Conservation (phyloP, 2,888 invertebrate genomes). For the Sphecodes monilicornis region DNA sequence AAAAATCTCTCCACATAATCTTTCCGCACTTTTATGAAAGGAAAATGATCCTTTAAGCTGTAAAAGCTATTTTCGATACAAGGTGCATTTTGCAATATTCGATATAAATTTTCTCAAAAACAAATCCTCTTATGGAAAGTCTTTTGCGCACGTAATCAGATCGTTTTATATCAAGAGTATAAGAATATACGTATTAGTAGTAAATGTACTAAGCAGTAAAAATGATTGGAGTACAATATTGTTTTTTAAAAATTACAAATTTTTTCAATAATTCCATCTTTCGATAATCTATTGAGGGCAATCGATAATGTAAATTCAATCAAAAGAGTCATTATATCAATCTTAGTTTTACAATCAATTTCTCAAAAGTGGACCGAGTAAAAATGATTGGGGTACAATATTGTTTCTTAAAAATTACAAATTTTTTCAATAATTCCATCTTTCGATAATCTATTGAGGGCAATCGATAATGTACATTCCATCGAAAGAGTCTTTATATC, state of each 20-base stretch:
- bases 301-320: too few species aligned
- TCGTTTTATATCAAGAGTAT: neutral
- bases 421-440: neutral
- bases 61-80: neutral
- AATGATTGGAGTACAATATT: neutral
- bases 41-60: neutral
- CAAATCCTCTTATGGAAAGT: neutral
- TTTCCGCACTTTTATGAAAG: neutral
- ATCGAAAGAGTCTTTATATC: too few species aligned
- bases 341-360: too few species aligned
- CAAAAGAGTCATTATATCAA: too few species aligned
- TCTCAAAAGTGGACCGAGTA: neutral
- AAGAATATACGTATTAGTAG: neutral
- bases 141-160: neutral
- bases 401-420: neutral
- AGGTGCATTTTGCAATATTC: neutral
- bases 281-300: too few species aligned
- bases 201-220: neutral
- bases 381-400: neutral
- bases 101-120: neutral
- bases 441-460: too few species aligned
- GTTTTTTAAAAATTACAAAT: neutral
- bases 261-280: neutral
- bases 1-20: neutral
- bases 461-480: too few species aligned